phyloP scores from a whole-genome alignment of 2,113 vertebrate genomes.

The Arenaria interpres region DNA sequence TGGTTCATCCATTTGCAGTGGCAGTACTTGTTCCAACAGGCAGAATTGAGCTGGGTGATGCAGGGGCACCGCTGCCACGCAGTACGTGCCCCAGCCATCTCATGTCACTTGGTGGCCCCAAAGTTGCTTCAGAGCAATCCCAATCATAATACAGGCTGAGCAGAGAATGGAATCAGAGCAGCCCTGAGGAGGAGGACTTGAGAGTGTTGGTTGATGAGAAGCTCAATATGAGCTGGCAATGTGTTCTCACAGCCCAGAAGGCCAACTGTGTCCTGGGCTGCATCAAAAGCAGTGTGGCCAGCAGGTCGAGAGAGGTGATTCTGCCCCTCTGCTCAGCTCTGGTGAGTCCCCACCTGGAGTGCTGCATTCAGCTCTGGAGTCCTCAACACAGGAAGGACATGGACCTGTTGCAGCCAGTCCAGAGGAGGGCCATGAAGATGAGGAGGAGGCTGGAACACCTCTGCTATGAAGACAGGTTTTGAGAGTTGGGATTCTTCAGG shows the following conservation, averaged over 20 bases:
- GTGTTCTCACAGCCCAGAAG: background rate
- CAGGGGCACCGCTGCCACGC: background rate
- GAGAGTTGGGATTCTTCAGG: background rate
- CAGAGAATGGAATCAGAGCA: background rate
- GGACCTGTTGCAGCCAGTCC: background rate
- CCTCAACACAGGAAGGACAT: background rate
- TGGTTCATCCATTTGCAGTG: rapidly evolving
- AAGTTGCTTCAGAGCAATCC: background rate
- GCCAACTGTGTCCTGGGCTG: background rate
- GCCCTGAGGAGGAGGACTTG: background rate
- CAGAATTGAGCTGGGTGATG: background rate
- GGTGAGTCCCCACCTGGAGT: background rate
- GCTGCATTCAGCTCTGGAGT: background rate
- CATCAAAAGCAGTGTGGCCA: background rate
- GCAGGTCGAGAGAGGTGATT: background rate
- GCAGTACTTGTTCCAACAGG: background rate
- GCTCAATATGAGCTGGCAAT: background rate
- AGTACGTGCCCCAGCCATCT: rapidly evolving
- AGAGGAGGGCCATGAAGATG: background rate
- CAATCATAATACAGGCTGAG: background rate
- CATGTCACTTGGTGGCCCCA: background rate
- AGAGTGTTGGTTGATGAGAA: background rate
- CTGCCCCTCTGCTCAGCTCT: background rate
- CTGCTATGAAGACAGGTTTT: background rate
- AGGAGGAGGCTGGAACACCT: background rate